These are phyloP conservation scores for Notothenia rossii DNA, from an alignment of 2,113 vertebrate genomes.

Conservation along the genomic window DNA sequence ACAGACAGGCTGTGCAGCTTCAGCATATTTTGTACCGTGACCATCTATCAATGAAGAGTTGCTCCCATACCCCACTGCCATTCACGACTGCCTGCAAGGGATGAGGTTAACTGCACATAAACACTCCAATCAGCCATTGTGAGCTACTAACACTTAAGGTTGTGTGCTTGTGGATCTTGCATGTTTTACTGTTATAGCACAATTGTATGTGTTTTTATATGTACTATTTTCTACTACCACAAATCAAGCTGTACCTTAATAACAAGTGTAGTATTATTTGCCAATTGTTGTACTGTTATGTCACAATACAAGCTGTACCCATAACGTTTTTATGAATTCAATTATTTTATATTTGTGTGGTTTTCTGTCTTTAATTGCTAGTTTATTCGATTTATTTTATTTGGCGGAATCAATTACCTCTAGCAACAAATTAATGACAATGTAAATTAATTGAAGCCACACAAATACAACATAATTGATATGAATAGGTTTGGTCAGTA, in stretches of 20 bases:
- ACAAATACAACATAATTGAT: neutral
- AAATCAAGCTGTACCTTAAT: neutral
- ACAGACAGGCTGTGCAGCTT: neutral
- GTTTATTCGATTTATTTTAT: neutral
- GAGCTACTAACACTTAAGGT: neutral
- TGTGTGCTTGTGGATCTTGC: neutral
- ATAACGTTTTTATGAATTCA: too few relatives aligned
- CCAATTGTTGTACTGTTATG: too few relatives aligned
- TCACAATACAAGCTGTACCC: too few relatives aligned
- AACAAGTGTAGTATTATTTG: too few relatives aligned
- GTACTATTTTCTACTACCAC: too few relatives aligned
- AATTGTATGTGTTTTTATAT: too few relatives aligned
- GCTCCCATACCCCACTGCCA: neutral
- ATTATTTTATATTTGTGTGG: too few relatives aligned
- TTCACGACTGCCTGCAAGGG: neutral
- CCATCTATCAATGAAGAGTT: slow-evolving; percentile 19
- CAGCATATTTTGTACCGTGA: slow-evolving; percentile 5
- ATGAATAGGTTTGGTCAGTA: neutral
- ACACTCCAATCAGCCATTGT: neutral
- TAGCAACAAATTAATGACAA: neutral
- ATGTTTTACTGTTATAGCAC: too few relatives aligned
- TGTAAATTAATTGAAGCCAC: neutral
- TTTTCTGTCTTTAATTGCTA: neutral
- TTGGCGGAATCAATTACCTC: neutral
- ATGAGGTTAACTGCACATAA: slow-evolving; percentile 1